A percentile compares a stretch with the other conserved stretches of the same genome.
Conservation (phyloP, 2,113 vertebrate species). For the Cavia porcellus region DNA sequence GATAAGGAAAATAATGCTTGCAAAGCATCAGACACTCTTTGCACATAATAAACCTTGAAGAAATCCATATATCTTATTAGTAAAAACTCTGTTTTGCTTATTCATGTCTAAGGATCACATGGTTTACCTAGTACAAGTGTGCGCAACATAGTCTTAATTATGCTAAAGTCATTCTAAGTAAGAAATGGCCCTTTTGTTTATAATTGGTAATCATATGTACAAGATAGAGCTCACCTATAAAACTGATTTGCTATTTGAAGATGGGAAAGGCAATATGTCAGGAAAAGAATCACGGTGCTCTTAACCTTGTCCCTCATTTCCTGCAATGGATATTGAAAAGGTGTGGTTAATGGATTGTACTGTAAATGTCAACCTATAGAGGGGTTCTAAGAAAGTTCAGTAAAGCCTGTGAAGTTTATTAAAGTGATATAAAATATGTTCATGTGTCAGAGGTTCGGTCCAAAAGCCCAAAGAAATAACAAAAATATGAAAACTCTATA, state of each 20-base stretch:
- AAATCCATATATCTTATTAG: background rate
- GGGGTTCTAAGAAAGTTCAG: background rate
- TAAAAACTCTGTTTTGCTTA: background rate
- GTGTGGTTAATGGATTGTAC: background rate
- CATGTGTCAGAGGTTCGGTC: background rate
- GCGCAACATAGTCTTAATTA: background rate
- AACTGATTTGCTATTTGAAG: slow-evolving; percentile 18
- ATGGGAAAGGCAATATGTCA: background rate
- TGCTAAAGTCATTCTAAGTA: background rate
- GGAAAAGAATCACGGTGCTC: slow-evolving; percentile 8
- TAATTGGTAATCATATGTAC: background rate
- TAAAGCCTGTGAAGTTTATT: slow-evolving; percentile 20
- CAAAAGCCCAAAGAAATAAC: background rate
- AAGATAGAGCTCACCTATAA: background rate
- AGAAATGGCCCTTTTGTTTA: background rate
- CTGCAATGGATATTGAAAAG: background rate
- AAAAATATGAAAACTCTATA: slow-evolving; percentile 17
- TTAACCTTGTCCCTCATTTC: slow-evolving; percentile 6
- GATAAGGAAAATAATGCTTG: background rate
- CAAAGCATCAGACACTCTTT: background rate
- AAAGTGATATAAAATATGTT: background rate
- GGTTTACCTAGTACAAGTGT: background rate
- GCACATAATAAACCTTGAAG: background rate
- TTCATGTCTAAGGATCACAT: background rate
- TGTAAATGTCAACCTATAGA: slow-evolving; percentile 59